Evolutionary conservation across 1,140 invertebrate genomes (phyloP), one percentile per base, ranked within the genome.

Genomic region (Aphis gossypii): DNA sequence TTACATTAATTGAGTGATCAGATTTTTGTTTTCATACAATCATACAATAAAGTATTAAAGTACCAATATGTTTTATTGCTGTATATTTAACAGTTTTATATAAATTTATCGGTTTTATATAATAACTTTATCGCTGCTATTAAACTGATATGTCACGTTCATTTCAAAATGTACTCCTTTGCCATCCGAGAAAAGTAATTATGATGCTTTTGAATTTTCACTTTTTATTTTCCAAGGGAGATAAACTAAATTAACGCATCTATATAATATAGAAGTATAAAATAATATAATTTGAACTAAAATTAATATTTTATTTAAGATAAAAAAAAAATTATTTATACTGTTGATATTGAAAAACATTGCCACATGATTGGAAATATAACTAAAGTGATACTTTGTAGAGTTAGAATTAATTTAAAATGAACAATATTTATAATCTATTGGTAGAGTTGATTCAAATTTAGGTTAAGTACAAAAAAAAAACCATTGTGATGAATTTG

Each of bases 1-100:
- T 46, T 87, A 87, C 84, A 46, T 44, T 18, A 87, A 48, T 48
- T 87, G 44, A 87, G 41, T 46, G 41, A 87, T 87, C 84, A 86
- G 23, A 46, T 86, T 86, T 86, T 46, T 25, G 1, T 46, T 87
- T 44, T 46, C 6, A 9, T 87, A 44, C 11, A 30, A 14, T 46
- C 6, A 3, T 87, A 44, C 11, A 30, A 14, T 86, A n/a, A 68
- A 25, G 83, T n/a, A 14, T 23, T 41, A 83, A 83, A 38, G 38
- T 30, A 14, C 30, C 0, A 11, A 30, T 68, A 14, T 68, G 38
- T 83, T 83, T 83, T 83, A 38, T 83, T 83, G 38, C 35, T 38
- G 8, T 41, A 38, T 83, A 23, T 83, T 83, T 83, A 83, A 83
- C 76, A 20, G 18, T 83, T 82, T 21, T 38, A 38, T 20, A 38